Evolutionary conservation across 2,888 invertebrate genomes (phyloP).

Genomic region (Ceratothoa steindachneri): DNA sequence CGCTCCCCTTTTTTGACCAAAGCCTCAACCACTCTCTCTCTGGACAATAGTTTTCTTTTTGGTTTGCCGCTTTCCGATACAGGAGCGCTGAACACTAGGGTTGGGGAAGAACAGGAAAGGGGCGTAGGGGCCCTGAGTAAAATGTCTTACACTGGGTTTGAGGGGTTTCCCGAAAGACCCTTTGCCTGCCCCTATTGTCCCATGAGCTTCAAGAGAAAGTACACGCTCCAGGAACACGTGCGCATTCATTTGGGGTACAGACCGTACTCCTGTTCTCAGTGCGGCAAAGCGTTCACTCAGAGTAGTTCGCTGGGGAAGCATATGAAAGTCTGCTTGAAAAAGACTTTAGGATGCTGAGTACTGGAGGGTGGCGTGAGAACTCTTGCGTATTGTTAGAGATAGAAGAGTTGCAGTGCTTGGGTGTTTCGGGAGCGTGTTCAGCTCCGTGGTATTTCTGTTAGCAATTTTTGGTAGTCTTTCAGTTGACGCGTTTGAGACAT

Average conservation of each 20-base stretch:
- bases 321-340: conserved; percentile 26
- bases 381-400: too few species aligned
- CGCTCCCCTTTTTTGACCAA: neutral
- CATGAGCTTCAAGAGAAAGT: conserved; percentile 33
- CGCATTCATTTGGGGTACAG: conserved; percentile 35
- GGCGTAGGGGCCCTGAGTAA: neutral
- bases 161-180: conserved; percentile 15
- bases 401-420: too few species aligned
- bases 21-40: neutral
- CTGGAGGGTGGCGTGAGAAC: too few species aligned
- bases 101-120: neutral
- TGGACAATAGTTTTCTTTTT: neutral
- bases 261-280: conserved; percentile 32
- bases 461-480: too few species aligned
- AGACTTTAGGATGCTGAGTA: neutral
- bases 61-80: neutral
- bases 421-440: too few species aligned
- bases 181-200: conserved; percentile 37
- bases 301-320: conserved; percentile 38
- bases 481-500: too few species aligned
- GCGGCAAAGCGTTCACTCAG: conserved; percentile 41
- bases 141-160: neutral
- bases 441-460: too few species aligned
- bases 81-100: neutral
- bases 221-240: conserved; percentile 39